These are phyloP conservation scores for Dascyllus trimaculatus DNA, from an alignment of 2,113 vertebrate species.

Conservation along the genomic window DNA sequence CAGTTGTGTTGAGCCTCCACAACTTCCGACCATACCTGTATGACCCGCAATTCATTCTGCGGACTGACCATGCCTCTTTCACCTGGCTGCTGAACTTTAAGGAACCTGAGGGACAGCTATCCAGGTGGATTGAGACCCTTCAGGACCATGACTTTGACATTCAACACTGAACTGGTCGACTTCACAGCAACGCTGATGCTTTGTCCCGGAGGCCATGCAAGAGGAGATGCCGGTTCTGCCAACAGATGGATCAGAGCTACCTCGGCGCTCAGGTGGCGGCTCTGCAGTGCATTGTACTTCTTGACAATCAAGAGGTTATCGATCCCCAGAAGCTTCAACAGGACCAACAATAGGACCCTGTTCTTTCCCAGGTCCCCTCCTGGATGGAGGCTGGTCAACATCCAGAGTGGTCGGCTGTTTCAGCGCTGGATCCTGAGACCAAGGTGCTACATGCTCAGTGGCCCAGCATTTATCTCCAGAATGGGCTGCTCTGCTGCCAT, in stretches of 20 bases:
- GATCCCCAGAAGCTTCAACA: too few species aligned
- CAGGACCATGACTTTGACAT: neutral
- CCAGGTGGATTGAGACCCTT: neutral
- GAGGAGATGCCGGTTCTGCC: neutral
- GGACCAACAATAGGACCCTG: too few species aligned
- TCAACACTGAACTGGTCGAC: neutral
- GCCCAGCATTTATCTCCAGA: too few species aligned
- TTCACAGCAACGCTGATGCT: neutral
- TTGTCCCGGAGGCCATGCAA: neutral
- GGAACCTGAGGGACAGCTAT: neutral
- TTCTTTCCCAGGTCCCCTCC: too few species aligned
- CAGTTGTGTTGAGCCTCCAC: neutral
- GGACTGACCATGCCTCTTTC: conserved; percentile 1
- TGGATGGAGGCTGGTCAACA: too few species aligned
- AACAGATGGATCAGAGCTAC: neutral
- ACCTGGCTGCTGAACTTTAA: conserved; percentile 23
- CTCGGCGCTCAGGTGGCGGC: too few species aligned
- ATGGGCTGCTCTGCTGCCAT: too few species aligned
- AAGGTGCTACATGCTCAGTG: too few species aligned
- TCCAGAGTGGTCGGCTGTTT: too few species aligned
- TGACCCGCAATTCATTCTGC: neutral
- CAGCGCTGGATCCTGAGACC: too few species aligned
- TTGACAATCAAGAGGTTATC: too few species aligned
- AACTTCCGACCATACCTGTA: neutral
- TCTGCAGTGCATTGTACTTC: too few species aligned